These are phyloP conservation scores for Rutpela maculata DNA, from an alignment of 2,888 invertebrate species.

Conservation along the genomic window DNA sequence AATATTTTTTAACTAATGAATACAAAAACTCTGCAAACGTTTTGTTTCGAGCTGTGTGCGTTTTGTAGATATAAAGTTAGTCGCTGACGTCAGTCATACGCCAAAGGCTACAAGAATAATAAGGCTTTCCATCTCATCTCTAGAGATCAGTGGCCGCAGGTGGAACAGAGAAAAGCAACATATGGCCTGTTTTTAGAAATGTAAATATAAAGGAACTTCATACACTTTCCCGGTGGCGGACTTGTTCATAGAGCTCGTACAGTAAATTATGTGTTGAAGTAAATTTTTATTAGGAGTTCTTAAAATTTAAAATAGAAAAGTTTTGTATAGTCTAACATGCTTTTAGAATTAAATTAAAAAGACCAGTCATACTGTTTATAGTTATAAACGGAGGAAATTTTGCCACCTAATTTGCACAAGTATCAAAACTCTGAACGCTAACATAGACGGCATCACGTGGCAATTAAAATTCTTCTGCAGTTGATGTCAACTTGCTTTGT, in stretches of 20 bases:
- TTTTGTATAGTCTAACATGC: too few relatives aligned
- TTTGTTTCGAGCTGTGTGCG: conserved; percentile 15
- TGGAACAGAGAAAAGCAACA: conserved; percentile 17
- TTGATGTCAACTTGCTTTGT: too few relatives aligned
- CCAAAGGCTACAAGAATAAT: conserved; percentile 39
- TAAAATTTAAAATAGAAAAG: too few relatives aligned
- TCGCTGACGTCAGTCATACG: conserved; percentile 34
- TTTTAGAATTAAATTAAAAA: too few relatives aligned
- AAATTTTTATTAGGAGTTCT: too few relatives aligned
- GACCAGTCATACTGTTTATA: too few relatives aligned
- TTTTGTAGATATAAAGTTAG: conserved; percentile 27
- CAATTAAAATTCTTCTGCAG: too few relatives aligned
- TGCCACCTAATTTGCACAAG: not conserved
- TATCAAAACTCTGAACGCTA: not conserved
- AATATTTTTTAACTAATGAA: conserved; percentile 20
- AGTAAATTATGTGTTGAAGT: too few relatives aligned
- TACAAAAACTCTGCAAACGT: not conserved
- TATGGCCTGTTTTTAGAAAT: conserved; percentile 9
- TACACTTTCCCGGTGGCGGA: not conserved
- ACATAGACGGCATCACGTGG: not conserved
- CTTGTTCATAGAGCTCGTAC: too few relatives aligned
- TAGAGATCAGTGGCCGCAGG: conserved; percentile 30
- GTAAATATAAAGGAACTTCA: conserved; percentile 1
- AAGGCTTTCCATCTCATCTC: conserved; percentile 37
- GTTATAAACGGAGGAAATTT: too few relatives aligned